These are phyloP conservation scores for Hypsopygia costalis DNA, from an alignment of 2,888 invertebrate species.

Conservation along the genomic window DNA sequence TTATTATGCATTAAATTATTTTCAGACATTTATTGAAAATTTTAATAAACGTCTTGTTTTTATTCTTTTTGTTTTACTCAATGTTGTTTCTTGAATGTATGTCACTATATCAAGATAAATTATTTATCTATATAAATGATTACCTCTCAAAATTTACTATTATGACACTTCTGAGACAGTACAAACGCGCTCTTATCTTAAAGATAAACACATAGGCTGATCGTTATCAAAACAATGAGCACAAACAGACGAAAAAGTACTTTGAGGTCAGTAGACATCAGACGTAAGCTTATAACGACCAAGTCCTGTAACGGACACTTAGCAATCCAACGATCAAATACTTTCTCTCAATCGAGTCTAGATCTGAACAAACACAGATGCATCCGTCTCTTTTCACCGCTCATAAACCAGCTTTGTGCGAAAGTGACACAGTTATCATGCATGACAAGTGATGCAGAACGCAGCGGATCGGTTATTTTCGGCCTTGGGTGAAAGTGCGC, in stretches of 20 bases:
- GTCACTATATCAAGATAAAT: too few species aligned
- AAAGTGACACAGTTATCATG: slow-evolving; percentile 41
- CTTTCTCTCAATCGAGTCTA: slow-evolving; percentile 56
- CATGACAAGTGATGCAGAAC: slow-evolving; percentile 44
- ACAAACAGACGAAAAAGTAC: neutral
- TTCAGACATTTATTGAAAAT: too few species aligned
- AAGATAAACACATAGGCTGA: too few species aligned
- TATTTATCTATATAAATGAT: too few species aligned
- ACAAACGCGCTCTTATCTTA: too few species aligned
- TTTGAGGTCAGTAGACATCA: neutral
- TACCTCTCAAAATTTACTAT: too few species aligned
- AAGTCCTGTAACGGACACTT: slow-evolving; percentile 6
- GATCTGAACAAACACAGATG: slow-evolving; percentile 28
- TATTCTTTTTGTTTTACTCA: too few species aligned
- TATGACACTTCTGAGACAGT: too few species aligned
- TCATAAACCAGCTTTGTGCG: slow-evolving; percentile 27
- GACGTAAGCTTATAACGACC: slow-evolving; percentile 3
- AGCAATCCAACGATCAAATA: slow-evolving; percentile 19
- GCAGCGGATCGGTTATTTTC: slow-evolving; percentile 49
- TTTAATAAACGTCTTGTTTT: too few species aligned
- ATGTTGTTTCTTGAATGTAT: too few species aligned
- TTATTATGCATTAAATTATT: too few species aligned
- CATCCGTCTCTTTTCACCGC: slow-evolving; percentile 35
- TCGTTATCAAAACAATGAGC: too few species aligned
- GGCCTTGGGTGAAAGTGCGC: slow-evolving; percentile 68